phyloP scores from a whole-genome alignment of 2,888 invertebrate species.

The Ophonus ardosiacus region DNA sequence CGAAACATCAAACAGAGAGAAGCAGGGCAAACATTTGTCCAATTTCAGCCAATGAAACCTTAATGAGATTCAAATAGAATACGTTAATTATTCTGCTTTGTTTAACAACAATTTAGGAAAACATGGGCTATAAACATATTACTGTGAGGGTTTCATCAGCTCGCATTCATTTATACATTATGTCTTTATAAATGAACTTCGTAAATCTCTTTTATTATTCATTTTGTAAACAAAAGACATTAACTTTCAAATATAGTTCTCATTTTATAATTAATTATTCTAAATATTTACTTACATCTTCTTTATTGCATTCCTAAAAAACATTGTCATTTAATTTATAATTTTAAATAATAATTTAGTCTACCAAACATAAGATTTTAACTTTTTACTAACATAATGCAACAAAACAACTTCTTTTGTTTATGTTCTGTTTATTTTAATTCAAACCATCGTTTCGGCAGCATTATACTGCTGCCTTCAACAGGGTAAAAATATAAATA shows the following conservation, averaged over 20 bases:
- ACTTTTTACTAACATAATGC: no score
- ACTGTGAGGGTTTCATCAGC: not conserved
- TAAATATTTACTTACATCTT: not conserved
- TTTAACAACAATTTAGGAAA: slow-evolving; percentile 54
- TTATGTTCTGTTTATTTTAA: no score
- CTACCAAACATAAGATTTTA: no score
- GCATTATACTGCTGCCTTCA: no score
- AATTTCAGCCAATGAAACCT: slow-evolving; percentile 56
- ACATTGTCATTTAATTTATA: no score
- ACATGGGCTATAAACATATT: slow-evolving; percentile 29
- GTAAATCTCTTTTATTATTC: slow-evolving; percentile 20
- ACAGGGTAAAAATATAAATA: no score
- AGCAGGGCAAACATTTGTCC: slow-evolving; percentile 50
- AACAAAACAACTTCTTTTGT: no score
- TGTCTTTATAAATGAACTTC: slow-evolving; percentile 2
- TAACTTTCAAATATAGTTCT: not conserved
- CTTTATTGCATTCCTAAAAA: no score
- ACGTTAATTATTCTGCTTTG: slow-evolving; percentile 51
- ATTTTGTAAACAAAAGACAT: slow-evolving; percentile 16
- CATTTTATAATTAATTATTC: not conserved
- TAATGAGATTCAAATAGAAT: slow-evolving; percentile 60
- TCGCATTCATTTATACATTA: slow-evolving; percentile 18
- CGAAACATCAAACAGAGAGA: slow-evolving; percentile 27
- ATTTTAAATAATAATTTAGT: no score
- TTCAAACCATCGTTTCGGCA: no score